Evolutionary conservation across 2,888 invertebrate genomes (phyloP), one percentile per base, ranked within the genome.

Genomic region (Acrobeloides nanus): DNA sequence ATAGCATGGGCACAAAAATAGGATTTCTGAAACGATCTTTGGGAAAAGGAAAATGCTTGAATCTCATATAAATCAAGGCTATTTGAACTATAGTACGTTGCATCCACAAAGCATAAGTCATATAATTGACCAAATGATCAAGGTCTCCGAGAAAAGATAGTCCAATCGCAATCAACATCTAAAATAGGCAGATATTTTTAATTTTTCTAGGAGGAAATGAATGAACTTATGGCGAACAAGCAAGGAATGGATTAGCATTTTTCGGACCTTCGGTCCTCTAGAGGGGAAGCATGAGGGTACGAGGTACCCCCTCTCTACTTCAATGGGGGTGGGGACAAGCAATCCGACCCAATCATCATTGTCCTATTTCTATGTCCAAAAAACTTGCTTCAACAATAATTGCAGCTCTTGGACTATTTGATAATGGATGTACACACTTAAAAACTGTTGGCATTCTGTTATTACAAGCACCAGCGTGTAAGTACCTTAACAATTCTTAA

Each of bases 51-150:
- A 27, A 51, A 6, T 37, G 29, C n/a, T 33, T 8, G 17, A 42
- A 61, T 21, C 62, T 43, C 52, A 61, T 59, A 42, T 44, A 63
- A 20, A 61, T 17, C 12, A 61, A 40, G 2, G 59, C 59, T 15
- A 46, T 33, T 37, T 38, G 37, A 8, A 57, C 43, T 25, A 31
- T 46, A n/a, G 57, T 51, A 33, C 66, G 46, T 37, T 68, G 64
- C 29, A 64, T 46, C 59, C 63, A 62, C 8, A 65, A 42, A 0
- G 68, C 63, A 38, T 61, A 68, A 6, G 61, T 59, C 64, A 66
- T 64, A 48, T 68, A 68, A 24, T 56, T 58, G 44, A 68, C 65
- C 18, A 68, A 55, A 18, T 62, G 52, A 37, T 68, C 66, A 10
- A 68, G 47, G 29, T 66, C 55, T 20, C 68, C 64, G 15, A 68